Evolutionary conservation across 2,888 invertebrate species (phyloP), one percentile per base, ranked within the genome.

Genomic region (Oscheius myriophilus): DNA sequence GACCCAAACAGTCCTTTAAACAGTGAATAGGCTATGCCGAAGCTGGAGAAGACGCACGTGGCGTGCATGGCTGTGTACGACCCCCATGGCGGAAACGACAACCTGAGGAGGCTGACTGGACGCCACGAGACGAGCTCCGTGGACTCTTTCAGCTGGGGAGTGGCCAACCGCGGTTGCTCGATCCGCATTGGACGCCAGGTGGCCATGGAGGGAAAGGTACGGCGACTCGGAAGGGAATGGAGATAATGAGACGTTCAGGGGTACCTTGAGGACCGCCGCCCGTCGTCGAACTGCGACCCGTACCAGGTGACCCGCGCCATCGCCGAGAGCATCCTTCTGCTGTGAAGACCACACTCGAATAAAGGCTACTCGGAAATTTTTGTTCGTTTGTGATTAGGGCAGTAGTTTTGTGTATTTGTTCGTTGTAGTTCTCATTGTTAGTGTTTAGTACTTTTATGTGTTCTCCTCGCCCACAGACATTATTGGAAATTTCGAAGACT

Each of bases 61-160:
- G 91, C 93, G 73, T 96, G 97, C 62, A 73, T 81, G 65, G 46
- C 42, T 43, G 64, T 76, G 45, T 83, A 83, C 69, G 82, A 93
- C 93, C 80, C 82, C 14, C 92, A 93, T 76, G 92, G 93, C 85
- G 97, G 97, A 71, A 92, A 92, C 87, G 97, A 97, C 90, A 97
- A 97, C 88, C 93, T 93, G 87, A 91, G 95, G 73, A 91, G 97
- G 75, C 90, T 97, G 72, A 96, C 94, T 67, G 97, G 97, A 70
- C 91, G 91, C 82, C 95, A 94, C 87, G 97, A 97, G 89, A 97
- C 97, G 2, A 94, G 95, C 85, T 93, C 93, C 82, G 96, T 96
- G 87, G 93, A 94, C 87, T 94, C 96, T 87, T 97, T 98, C 88
- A 94, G 94, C 81, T 82, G 81, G 76, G 85, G 85, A 21, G 72